Conservation (phyloP, 1,140 invertebrate species). For the Aphelenchoides besseyi region DNA sequence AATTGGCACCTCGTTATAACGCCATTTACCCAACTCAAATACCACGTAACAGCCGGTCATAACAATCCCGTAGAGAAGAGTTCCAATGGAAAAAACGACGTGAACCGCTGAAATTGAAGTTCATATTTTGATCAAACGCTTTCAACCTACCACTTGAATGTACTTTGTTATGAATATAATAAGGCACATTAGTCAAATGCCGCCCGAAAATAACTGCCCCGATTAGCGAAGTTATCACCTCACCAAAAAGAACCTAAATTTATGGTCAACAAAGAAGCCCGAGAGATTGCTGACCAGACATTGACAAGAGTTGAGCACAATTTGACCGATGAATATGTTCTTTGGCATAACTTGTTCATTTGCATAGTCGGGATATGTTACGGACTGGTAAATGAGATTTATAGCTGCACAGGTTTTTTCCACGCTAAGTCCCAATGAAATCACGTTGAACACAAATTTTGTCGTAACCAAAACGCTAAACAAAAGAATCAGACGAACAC, state of each 20-base stretch:
- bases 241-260: constrained; percentile 38
- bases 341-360: constrained; percentile 26
- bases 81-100: constrained; percentile 53
- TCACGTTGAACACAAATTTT: constrained; percentile 50
- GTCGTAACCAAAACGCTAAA: constrained; percentile 45
- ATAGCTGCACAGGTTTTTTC: constrained; percentile 54
- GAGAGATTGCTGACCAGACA: constrained; percentile 35
- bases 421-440: constrained; percentile 43
- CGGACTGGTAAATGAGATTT: constrained; percentile 61
- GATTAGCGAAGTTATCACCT: constrained; percentile 46
- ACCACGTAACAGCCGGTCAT: constrained; percentile 59
- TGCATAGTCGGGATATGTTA: constrained; percentile 43
- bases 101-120: constrained; percentile 44
- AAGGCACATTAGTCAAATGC: constrained; percentile 24
- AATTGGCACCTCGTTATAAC: constrained; percentile 51
- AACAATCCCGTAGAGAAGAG: constrained; percentile 55
- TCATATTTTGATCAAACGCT: too few relatives aligned
- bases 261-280: neutral
- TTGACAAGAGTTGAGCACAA: constrained; percentile 57
- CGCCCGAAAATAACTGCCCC: constrained; percentile 50
- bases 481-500: constrained; percentile 24
- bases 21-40: constrained; percentile 61
- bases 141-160: constrained; percentile 45
- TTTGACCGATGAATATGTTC: constrained; percentile 53
- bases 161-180: constrained; percentile 33